These are phyloP conservation scores for Cheilosia grossa DNA, from an alignment of 2,888 invertebrate genomes.

Conservation along the genomic window DNA sequence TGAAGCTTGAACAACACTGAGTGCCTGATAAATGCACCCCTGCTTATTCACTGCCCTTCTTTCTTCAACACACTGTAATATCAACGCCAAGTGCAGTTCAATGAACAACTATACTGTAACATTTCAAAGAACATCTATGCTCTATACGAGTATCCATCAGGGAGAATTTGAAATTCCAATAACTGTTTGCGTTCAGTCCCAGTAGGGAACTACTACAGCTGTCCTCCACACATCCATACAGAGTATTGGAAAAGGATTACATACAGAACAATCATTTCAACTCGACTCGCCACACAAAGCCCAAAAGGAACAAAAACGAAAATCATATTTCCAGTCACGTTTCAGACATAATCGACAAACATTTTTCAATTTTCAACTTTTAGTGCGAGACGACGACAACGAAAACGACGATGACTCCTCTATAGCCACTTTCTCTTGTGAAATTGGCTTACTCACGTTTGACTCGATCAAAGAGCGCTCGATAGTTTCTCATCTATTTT, in stretches of 20 bases:
- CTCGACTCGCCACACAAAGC: conserved; percentile 31
- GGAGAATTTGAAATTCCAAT: conserved; percentile 26
- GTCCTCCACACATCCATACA: background rate
- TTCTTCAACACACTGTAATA: conserved; percentile 17
- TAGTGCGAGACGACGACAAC: conserved; percentile 33
- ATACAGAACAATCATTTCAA: conserved; percentile 27
- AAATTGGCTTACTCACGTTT: conserved; percentile 35
- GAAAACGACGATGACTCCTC: conserved; percentile 10
- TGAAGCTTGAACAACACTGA: no score
- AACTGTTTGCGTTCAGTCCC: conserved; percentile 46
- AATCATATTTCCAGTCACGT: conserved; percentile 66
- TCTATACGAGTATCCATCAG: background rate
- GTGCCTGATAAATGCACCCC: background rate
- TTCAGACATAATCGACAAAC: conserved; percentile 50
- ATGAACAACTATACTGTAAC: conserved; percentile 9
- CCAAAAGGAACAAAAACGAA: background rate
- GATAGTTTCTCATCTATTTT: conserved; percentile 17
- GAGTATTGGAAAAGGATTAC: conserved; percentile 39
- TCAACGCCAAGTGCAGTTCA: conserved; percentile 11
- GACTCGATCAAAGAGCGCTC: background rate
- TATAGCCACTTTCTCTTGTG: conserved; percentile 3
- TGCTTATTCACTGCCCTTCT: background rate
- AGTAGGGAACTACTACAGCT: conserved; percentile 11
- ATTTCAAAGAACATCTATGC: background rate
- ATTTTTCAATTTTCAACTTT: conserved; percentile 65